Evolutionary conservation across 2,113 vertebrate genomes (phyloP), one percentile per base, ranked within the genome.

Genomic region (Dipodomys stephensi): DNA sequence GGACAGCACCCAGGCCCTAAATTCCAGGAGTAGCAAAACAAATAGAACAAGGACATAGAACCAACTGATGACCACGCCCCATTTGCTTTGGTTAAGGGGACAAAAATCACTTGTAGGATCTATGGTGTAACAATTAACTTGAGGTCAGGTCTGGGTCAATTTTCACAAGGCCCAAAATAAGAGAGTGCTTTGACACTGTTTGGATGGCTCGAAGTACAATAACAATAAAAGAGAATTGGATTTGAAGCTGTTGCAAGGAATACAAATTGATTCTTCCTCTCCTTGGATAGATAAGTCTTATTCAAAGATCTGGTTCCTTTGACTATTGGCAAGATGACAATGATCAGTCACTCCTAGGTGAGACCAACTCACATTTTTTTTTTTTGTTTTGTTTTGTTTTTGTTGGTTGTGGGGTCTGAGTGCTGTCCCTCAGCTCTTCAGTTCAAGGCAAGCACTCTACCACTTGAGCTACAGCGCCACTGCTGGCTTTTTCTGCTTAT

Each of bases 271-370:
- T 93, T 60, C 79, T 95, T 96, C 90, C 97, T 93, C 95, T 80
- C 82, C 88, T 96, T 95, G 80, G 95, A 77, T 97, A 90, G 81
- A 68, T 78, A 82, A 96, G 74, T 95, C 84, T 68, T 82, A 87
- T 73, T 97, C 90, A 96, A 92, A 97, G 90, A 74, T 95, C 96
- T 92, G 93, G 92, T 93, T 97, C 94, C 73, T 97, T 96, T 93
- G 95, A 95, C 92, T 97, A 18, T 84, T 23, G 62, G 23, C 23
- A 84, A 96, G 93, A 94, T 96, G 87, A 91, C 96, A 69, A 23
- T 80, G 86, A 97, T 96, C 95, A 96, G 90, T 96, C 87, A 97
- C 94, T 91, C 88, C 94, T 39, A 95, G 96, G 96, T 64, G 44
- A 92, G 97, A 39, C 94, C 91, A 92, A 96, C 12, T 1, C 93